These are phyloP conservation scores for Caracal caracal DNA, from an alignment of 2,113 vertebrate species.

Conservation along the genomic window DNA sequence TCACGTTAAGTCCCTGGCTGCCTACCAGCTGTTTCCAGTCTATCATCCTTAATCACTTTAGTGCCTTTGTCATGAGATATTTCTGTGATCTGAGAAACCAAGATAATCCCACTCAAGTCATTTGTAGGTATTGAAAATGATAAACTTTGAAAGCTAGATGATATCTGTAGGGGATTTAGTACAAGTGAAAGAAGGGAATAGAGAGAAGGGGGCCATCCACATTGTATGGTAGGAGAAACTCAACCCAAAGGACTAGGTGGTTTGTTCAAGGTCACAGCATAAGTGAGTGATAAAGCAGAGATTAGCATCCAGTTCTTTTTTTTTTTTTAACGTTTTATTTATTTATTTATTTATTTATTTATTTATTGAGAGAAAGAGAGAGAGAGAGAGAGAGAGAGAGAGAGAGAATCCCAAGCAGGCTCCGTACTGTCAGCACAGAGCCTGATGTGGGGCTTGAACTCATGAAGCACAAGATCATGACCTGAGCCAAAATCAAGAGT, in stretches of 20 bases:
- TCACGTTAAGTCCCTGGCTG: not conserved
- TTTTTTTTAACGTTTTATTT: too few species aligned
- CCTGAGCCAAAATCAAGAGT: too few species aligned
- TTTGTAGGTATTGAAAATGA: not conserved
- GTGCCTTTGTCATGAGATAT: slow-evolving; percentile 11
- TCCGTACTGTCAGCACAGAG: too few species aligned
- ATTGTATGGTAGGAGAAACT: not conserved
- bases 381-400: too few species aligned
- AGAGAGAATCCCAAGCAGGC: too few species aligned
- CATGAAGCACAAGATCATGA: too few species aligned
- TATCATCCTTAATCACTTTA: not conserved
- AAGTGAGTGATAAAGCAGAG: not conserved
- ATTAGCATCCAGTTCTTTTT: not conserved
- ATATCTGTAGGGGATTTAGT: not conserved
- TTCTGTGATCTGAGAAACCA: not conserved
- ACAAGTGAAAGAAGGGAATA: not conserved
- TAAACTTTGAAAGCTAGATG: slow-evolving; percentile 6
- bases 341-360: too few species aligned
- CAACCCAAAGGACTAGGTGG: not conserved
- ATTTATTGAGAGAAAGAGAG: too few species aligned
- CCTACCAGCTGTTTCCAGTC: not conserved
- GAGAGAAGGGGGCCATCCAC: not conserved
- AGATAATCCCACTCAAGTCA: not conserved
- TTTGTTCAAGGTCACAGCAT: not conserved
- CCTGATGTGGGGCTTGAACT: too few species aligned